These are phyloP conservation scores for Cremastobaeus sp. DNA, from an alignment of 2,888 invertebrate species.

Conservation along the genomic window DNA sequence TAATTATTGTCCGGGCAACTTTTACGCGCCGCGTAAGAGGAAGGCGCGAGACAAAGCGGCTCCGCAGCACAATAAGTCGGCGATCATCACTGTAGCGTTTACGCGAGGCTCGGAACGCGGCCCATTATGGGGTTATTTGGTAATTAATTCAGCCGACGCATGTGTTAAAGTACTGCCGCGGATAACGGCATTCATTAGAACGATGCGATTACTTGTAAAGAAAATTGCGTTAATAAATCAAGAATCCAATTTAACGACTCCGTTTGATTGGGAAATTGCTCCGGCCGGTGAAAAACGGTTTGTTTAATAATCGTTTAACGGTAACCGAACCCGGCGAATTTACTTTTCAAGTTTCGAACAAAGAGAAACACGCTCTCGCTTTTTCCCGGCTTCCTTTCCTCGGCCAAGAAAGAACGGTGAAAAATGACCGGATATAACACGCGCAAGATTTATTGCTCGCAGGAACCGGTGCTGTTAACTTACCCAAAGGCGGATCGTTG, in stretches of 20 bases:
- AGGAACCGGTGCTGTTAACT: slow-evolving; percentile 47
- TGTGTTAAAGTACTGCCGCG: slow-evolving; percentile 34
- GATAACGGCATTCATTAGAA: slow-evolving; percentile 23
- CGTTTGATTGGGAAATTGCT: background rate
- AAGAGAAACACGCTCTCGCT: background rate
- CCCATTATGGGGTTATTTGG: slow-evolving; percentile 48
- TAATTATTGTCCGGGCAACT: slow-evolving; percentile 72
- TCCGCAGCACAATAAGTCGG: slow-evolving; percentile 50
- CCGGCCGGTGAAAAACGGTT: background rate
- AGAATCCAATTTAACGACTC: slow-evolving; percentile 3
- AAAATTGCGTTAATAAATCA: slow-evolving; percentile 23
- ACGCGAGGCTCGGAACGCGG: slow-evolving; percentile 39
- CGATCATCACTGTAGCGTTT: slow-evolving; percentile 55
- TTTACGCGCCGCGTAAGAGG: slow-evolving; percentile 63
- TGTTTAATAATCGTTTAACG: background rate
- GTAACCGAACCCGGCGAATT: background rate
- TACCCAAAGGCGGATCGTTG: slow-evolving; percentile 75
- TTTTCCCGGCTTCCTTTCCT: background rate
- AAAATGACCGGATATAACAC: slow-evolving; percentile 4
- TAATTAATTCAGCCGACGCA: slow-evolving; percentile 50
- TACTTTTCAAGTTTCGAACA: background rate
- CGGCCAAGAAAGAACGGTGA: slow-evolving; percentile 1
- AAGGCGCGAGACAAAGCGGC: slow-evolving; percentile 53
- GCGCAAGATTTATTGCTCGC: slow-evolving; percentile 4
- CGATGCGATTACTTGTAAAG: slow-evolving; percentile 18